A percentile compares a stretch with the other conserved stretches of the same genome.
phyloP scores from a whole-genome alignment of 1,140 invertebrate species.

The Vanessa atalanta region DNA sequence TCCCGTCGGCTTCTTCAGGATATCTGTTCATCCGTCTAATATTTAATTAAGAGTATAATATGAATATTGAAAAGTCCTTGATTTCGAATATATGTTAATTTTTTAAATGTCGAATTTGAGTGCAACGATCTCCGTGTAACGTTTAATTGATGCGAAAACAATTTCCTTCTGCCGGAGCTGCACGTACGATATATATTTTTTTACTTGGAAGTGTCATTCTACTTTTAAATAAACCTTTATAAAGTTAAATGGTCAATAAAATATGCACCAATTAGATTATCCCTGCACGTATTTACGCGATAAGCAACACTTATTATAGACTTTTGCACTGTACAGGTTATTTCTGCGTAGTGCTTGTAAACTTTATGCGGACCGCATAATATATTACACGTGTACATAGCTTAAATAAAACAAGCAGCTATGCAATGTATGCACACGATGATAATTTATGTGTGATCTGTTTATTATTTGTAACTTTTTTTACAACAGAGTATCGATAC shows the following conservation, averaged over 20 bases:
- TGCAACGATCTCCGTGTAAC: too few relatives aligned
- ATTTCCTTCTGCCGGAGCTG: too few relatives aligned
- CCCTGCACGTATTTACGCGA: constrained; percentile 32
- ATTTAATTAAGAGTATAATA: too few relatives aligned
- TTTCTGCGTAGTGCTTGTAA: constrained; percentile 32
- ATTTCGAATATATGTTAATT: too few relatives aligned
- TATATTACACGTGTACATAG: constrained; percentile 19
- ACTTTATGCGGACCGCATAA: constrained; percentile 28
- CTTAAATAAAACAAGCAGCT: constrained; percentile 2
- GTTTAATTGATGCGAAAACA: too few relatives aligned
- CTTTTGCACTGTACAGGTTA: constrained; percentile 24
- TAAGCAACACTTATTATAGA: constrained; percentile 33
- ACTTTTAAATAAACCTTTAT: constrained; percentile 1
- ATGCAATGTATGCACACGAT: neutral
- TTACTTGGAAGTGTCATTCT: neutral
- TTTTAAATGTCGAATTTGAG: too few relatives aligned
- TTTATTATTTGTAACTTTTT: too few relatives aligned
- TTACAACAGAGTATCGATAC: too few relatives aligned
- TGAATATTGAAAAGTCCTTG: too few relatives aligned
- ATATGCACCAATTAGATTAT: constrained; percentile 27
- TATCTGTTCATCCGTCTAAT: too few relatives aligned
- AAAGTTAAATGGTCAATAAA: constrained; percentile 4
- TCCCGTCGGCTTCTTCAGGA: too few relatives aligned
- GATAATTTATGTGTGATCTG: neutral
- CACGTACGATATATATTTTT: too few relatives aligned